Evolutionary conservation across 2,888 invertebrate species (phyloP), one percentile per base, ranked within the genome.

Genomic region (Anticlea derivata): DNA sequence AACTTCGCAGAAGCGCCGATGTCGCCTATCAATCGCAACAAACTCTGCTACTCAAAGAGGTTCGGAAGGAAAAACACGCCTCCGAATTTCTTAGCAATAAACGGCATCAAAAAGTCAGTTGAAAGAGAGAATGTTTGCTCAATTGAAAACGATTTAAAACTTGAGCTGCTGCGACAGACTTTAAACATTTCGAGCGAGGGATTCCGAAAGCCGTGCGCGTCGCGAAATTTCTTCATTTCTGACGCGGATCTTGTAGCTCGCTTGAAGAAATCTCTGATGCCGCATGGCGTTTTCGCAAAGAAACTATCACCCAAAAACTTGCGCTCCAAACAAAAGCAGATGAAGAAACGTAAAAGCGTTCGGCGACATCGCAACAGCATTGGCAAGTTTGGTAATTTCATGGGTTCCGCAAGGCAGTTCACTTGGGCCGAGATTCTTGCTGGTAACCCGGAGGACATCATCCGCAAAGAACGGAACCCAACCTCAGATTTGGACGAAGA

Each of bases 341-440:
- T 44, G 6, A 53, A 79, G 35, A 87, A 85, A 60, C 91, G 91
- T 43, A 82, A 78, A 24, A 89, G 91, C 17, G 80, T 89, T 3
- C 85, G 80, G 55, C 77, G 83, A 20, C 83, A 84, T 41, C 76
- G 84, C 26, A 90, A 86, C 58, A 87, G 84, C 44, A 87, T 88
- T 20, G 91, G 91, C 0, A 91, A 90, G 61, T 91, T 91, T 50
- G 91, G 91, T 0, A 90, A 91, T 59, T 87, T 91, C 39, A 86
- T 91, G 86, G 91, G 91, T 3, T 91, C 91, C 0, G 87, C 87
- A 0, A 81, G 86, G 40, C 92, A 92, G 63, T 93, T 93, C 72
- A 92, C 93, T 58, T 94, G 94, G 94, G 94, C 94, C 0, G 92
- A 92, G 68, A 93, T 94, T 38, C 74, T 94, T 33, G 92, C 93